Evolutionary conservation across 2,113 vertebrate genomes (phyloP).

Genomic region (Lepisosteus osseus): DNA sequence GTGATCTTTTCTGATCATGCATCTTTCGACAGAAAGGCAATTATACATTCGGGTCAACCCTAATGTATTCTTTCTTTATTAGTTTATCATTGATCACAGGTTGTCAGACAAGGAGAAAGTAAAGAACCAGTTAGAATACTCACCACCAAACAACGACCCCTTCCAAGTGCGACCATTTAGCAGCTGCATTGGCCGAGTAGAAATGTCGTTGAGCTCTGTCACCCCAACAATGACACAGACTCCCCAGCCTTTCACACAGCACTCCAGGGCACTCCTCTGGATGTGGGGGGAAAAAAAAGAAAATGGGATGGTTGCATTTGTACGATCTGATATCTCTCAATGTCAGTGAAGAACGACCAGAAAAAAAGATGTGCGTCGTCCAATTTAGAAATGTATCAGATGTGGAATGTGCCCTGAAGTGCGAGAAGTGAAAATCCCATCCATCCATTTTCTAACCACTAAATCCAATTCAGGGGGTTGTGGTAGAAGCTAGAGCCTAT

Average conservation of each 20-base stretch:
- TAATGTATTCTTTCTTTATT: background rate
- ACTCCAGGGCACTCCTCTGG: constrained; percentile 73
- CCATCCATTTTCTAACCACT: too few species aligned
- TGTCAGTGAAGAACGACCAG: too few species aligned
- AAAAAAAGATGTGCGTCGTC: too few species aligned
- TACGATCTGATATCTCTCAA: background rate
- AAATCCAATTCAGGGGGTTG: too few species aligned
- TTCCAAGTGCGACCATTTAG: constrained; percentile 68
- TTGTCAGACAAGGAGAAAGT: background rate
- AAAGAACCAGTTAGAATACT: background rate
- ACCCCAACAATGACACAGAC: constrained; percentile 75
- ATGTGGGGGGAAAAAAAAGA: background rate
- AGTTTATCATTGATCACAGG: too few species aligned
- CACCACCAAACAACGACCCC: constrained; percentile 67
- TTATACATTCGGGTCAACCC: background rate
- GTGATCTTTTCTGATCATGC: too few species aligned
- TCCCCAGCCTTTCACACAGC: constrained; percentile 66
- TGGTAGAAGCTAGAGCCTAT: too few species aligned
- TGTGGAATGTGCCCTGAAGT: too few species aligned
- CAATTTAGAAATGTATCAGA: too few species aligned
- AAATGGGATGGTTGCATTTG: background rate
- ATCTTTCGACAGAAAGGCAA: background rate
- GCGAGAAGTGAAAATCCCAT: too few species aligned
- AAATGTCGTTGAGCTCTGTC: constrained; percentile 54
- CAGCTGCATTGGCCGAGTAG: constrained; percentile 63